Percentiles rank a stretch among this genome's conserved stretches.
Conservation (phyloP, 2,888 invertebrate species). For the Andrena haemorrhoa region DNA sequence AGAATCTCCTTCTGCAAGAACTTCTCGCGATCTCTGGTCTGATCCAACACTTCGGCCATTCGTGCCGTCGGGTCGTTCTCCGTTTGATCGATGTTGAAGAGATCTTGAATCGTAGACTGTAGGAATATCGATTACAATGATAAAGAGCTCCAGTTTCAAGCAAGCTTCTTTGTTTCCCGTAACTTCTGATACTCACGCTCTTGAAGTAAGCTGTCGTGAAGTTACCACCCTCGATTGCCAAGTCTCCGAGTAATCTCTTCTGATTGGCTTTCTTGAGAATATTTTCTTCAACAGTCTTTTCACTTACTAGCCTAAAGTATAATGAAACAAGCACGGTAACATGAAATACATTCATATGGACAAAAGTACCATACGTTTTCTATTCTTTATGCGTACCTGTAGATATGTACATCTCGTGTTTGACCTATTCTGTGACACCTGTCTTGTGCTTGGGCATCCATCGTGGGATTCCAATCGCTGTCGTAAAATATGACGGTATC, state of each 20-base stretch:
- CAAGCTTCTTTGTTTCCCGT: neutral
- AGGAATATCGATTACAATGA: constrained; percentile 42
- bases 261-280: constrained; percentile 99
- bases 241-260: constrained; percentile 96
- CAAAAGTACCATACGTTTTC: neutral
- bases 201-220: constrained; percentile 99
- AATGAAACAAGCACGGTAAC: neutral
- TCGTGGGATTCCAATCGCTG: constrained; percentile 99
- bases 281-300: constrained; percentile 99
- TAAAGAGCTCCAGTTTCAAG: neutral
- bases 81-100: constrained; percentile 92
- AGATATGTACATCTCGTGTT: constrained; percentile 99
- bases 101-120: constrained; percentile 95
- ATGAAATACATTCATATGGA: neutral
- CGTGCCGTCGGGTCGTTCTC: constrained; percentile 87
- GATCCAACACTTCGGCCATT: constrained; percentile 87
- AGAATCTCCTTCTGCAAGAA: constrained; percentile 79
- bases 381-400: constrained; percentile 86
- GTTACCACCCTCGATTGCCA: constrained; percentile 99
- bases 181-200: constrained; percentile 86
- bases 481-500: constrained; percentile 99
- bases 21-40: constrained; percentile 84
- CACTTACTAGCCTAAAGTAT: constrained; percentile 93
- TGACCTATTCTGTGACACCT: constrained; percentile 99
- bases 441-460: constrained; percentile 99